Evolutionary conservation across 2,888 invertebrate species (phyloP).

Genomic region (Cryptosula pallasiana): DNA sequence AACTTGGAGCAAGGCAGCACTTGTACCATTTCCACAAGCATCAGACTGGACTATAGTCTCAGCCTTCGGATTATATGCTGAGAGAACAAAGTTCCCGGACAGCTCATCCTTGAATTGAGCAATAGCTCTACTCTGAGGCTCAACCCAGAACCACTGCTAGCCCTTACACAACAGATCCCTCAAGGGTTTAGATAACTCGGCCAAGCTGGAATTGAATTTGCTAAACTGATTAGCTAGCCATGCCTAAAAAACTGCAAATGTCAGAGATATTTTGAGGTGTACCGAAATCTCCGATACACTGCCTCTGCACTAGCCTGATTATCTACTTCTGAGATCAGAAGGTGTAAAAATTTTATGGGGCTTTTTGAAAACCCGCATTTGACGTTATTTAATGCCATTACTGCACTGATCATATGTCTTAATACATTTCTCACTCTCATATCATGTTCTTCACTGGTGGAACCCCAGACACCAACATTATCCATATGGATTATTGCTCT

Average conservation of each 20-base stretch:
- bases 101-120: not conserved
- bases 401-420: not conserved
- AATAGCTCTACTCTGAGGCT: not conserved
- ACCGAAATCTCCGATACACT: not conserved
- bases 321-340: not conserved
- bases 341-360: not conserved
- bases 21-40: not conserved
- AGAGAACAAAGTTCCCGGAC: not conserved
- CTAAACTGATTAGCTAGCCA: not conserved
- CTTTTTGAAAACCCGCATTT: not conserved
- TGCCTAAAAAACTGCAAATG: not conserved
- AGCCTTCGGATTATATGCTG: not conserved
- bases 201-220: not conserved
- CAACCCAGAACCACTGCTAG: not conserved
- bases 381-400: not conserved
- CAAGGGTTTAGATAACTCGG: not conserved
- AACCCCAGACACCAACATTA: not conserved
- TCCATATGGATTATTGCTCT: not conserved
- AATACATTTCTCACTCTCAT: not conserved
- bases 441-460: not conserved
- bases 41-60: not conserved
- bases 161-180: not conserved
- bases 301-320: not conserved
- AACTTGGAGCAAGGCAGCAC: not conserved
- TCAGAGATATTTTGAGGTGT: not conserved